A percentile compares a stretch with the other conserved stretches of the same genome.
phyloP scores from a whole-genome alignment of 2,113 vertebrate genomes.

The Elaphurus davidianus region DNA sequence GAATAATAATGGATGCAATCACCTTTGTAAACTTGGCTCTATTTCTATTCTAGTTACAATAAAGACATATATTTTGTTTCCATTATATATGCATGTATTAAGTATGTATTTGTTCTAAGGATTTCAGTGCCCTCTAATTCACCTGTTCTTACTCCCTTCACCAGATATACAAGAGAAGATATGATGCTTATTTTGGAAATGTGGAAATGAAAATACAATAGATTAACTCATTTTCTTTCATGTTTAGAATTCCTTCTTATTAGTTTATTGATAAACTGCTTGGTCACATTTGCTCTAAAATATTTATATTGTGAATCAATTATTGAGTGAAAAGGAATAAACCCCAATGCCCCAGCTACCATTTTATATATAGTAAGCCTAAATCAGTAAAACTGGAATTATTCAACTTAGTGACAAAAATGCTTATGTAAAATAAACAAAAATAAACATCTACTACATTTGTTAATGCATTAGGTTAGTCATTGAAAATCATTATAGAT shows the following conservation, averaged over 20 bases:
- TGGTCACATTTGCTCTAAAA: neutral
- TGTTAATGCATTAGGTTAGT: neutral
- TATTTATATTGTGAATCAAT: neutral
- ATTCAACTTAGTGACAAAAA: neutral
- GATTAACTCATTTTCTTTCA: neutral
- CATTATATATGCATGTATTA: neutral
- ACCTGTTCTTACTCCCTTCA: neutral
- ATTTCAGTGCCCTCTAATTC: neutral
- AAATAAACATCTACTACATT: neutral
- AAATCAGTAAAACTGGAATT: neutral
- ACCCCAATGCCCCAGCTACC: neutral
- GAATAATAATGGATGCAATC: neutral
- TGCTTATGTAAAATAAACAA: neutral
- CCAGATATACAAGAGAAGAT: neutral
- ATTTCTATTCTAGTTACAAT: neutral
- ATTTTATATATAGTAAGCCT: neutral
- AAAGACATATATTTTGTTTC: neutral
- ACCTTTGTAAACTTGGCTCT: neutral
- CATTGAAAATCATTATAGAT: neutral
- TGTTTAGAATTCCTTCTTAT: neutral
- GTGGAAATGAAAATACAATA: neutral
- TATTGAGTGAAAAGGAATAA: neutral
- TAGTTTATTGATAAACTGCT: neutral
- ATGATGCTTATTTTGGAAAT: neutral
- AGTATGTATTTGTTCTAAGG: neutral